Evolutionary conservation across 2,113 vertebrate species (phyloP).

Genomic region (Scomber scombrus): DNA sequence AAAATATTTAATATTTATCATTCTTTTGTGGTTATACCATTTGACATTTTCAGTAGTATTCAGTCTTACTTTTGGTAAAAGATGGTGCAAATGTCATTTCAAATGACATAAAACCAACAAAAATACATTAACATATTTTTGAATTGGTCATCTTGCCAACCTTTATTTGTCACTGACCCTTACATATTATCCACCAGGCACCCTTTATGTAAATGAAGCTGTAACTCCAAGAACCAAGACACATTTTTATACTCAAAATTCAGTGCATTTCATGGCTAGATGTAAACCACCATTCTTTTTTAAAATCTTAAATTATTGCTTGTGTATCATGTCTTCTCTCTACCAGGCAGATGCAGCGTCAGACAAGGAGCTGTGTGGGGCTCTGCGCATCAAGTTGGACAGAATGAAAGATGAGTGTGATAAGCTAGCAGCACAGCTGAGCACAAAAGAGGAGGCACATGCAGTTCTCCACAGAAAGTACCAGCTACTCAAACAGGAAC

Average conservation of each 20-base stretch:
- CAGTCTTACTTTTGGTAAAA: too few species aligned
- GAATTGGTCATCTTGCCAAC: not conserved
- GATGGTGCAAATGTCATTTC: too few species aligned
- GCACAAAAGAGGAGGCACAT: constrained; percentile 85
- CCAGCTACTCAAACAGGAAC: constrained; percentile 88
- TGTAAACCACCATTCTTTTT: not conserved
- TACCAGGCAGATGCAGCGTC: constrained; percentile 87
- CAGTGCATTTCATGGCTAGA: not conserved
- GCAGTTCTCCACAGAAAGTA: constrained; percentile 86
- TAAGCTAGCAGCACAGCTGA: constrained; percentile 89
- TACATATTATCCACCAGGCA: not conserved
- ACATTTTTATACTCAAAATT: not conserved
- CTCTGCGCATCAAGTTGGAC: constrained; percentile 89
- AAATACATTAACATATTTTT: not conserved
- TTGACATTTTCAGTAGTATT: too few species aligned
- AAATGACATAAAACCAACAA: too few species aligned
- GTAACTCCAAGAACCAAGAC: not conserved
- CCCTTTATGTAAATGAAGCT: not conserved
- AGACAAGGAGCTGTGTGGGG: constrained; percentile 86
- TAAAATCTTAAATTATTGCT: constrained; percentile 7
- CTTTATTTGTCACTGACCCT: too few species aligned
- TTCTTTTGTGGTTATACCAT: too few species aligned
- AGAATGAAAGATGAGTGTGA: constrained; percentile 92
- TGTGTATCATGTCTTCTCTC: constrained; percentile 23
- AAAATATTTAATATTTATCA: too few species aligned